Percentiles rank a stretch among this genome's conserved stretches.
phyloP scores from a whole-genome alignment of 2,888 invertebrate genomes.

The Apotomis turbidana region DNA sequence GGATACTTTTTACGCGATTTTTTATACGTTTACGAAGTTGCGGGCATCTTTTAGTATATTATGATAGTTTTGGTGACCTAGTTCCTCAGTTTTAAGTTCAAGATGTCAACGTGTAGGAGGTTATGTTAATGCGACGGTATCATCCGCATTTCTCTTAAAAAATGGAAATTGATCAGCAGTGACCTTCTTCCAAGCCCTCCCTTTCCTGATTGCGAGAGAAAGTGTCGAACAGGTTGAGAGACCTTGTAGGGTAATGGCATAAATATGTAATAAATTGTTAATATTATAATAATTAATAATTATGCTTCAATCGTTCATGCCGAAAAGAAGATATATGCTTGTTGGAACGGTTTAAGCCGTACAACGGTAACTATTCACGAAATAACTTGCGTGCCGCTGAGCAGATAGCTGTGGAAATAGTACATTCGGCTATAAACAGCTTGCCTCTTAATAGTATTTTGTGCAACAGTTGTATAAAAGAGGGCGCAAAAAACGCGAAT shows the following conservation, averaged over 20 bases:
- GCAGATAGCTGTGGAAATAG: too few relatives aligned
- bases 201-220: conserved; percentile 31
- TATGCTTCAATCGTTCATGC: not conserved
- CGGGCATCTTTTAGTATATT: too few relatives aligned
- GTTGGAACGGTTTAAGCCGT: too few relatives aligned
- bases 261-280: conserved; percentile 26
- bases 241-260: conserved; percentile 19
- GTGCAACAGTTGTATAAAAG: too few relatives aligned
- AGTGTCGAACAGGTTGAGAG: conserved; percentile 27
- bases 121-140: conserved; percentile 32
- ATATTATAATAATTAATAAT: too few relatives aligned
- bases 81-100: not conserved
- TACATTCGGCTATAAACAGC: too few relatives aligned
- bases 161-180: conserved; percentile 36
- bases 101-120: not conserved
- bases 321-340: not conserved
- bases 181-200: conserved; percentile 24
- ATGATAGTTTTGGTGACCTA: not conserved
- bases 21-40: too few relatives aligned
- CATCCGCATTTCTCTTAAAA: conserved; percentile 28
- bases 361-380: too few relatives aligned
- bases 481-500: too few relatives aligned
- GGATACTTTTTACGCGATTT: too few relatives aligned
- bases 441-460: too few relatives aligned
- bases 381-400: too few relatives aligned